Percentiles rank a stretch among this genome's conserved stretches.
These are phyloP conservation scores for Neocloeon triangulifer DNA, from an alignment of 1,140 invertebrate genomes.

Conservation along the genomic window DNA sequence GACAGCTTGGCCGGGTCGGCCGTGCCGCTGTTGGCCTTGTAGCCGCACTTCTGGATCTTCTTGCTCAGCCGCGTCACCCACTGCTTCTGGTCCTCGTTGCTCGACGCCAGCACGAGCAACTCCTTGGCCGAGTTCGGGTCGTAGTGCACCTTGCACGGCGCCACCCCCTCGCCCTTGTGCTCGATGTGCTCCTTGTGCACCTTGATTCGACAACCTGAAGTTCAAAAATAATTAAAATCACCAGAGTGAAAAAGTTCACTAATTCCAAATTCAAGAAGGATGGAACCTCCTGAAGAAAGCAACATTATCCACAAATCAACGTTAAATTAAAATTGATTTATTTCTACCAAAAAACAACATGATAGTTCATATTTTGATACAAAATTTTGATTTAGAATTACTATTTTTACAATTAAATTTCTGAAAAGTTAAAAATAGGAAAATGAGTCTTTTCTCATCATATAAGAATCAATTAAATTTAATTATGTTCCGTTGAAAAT, in stretches of 20 bases:
- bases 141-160: conserved; percentile 79
- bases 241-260: neutral
- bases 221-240: conserved; percentile 7
- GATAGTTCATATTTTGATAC: no score
- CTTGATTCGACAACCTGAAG: conserved; percentile 82
- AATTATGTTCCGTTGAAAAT: no score
- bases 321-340: neutral
- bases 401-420: no score
- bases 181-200: conserved; percentile 87
- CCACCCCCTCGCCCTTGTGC: conserved; percentile 57
- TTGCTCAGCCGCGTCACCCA: conserved; percentile 81
- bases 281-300: no score
- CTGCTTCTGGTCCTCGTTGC: conserved; percentile 67
- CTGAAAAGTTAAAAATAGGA: no score
- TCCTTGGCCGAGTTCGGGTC: conserved; percentile 85
- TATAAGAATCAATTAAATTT: no score
- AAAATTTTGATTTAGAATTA: no score
- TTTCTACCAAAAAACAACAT: neutral
- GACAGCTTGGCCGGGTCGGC: conserved; percentile 29
- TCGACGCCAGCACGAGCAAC: conserved; percentile 62
- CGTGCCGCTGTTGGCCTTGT: conserved; percentile 48
- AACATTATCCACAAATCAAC: neutral
- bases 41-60: conserved; percentile 84
- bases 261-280: neutral
- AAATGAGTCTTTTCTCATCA: no score